Conservation (phyloP, 1,140 invertebrate genomes). For the Leptestheria dahalacensis region DNA sequence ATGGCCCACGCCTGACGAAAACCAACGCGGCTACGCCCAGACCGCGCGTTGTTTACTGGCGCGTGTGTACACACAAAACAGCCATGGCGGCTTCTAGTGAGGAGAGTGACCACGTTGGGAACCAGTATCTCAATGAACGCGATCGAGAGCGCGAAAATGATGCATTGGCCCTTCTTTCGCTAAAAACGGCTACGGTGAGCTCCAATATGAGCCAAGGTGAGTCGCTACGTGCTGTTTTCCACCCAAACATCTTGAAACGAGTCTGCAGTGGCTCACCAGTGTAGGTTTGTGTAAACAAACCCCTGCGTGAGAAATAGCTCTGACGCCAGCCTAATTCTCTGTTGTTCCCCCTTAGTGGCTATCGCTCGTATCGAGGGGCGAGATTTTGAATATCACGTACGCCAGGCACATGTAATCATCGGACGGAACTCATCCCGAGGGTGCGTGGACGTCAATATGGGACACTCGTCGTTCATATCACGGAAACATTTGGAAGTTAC, state of each 20-base stretch:
- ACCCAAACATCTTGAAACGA: no score
- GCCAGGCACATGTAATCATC: slow-evolving; percentile 72
- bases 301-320: slow-evolving; percentile 19
- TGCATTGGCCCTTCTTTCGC: slow-evolving; percentile 70
- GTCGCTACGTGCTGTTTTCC: no score
- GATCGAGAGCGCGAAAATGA: slow-evolving; percentile 44
- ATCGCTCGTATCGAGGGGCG: slow-evolving; percentile 78
- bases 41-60: not conserved
- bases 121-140: slow-evolving; percentile 2
- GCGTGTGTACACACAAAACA: slow-evolving; percentile 10
- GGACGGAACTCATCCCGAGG: slow-evolving; percentile 90
- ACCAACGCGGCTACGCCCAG: no score
- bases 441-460: slow-evolving; percentile 96
- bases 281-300: slow-evolving; percentile 1
- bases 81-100: slow-evolving; percentile 8
- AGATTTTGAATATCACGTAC: slow-evolving; percentile 85
- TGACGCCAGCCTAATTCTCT: slow-evolving; percentile 18
- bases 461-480: slow-evolving; percentile 92
- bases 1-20: no score
- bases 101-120: slow-evolving; percentile 4
- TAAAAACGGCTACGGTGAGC: slow-evolving; percentile 70
- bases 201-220: slow-evolving; percentile 36
- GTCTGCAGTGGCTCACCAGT: not conserved
- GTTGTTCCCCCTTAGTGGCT: slow-evolving; percentile 22
- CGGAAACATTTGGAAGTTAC: slow-evolving; percentile 85